Evolutionary conservation across 2,113 vertebrate genomes (phyloP), one percentile per base, ranked within the genome.

Genomic region (Anarrhichthys ocellatus): DNA sequence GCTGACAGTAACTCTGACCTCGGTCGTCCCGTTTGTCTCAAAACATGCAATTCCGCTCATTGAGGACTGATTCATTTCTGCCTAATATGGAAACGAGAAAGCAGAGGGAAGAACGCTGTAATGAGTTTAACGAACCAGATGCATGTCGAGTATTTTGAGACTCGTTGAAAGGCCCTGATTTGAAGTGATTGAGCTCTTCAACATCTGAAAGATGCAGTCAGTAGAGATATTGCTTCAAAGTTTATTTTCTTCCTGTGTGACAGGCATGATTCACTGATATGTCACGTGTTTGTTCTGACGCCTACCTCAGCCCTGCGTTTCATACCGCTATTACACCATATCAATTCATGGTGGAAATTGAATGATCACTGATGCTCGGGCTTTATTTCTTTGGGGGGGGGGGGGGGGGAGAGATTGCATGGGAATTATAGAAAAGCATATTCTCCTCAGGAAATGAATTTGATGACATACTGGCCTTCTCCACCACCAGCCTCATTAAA

Each of bases 41-140:
- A 88, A 87, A 88, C 40, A 56, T 74, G 70, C 80, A 20, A 56
- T 80, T 86, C 50, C 85, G 68, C 84, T 80, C 90, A 92, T 93
- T 91, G 88, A 92, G 87, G 71, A 70, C 85, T 79, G 82, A 92
- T 90, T 90, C 69, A 80, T 91, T 93, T 87, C 87, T 91, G 87
- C 90, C 86, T 89, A 93, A 90, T 87, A 86, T 78, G 76, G 82
- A 85, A 81, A 80, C 5, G 27, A 76, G 73, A 77, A 42, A 68
- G 63, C 68, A 5, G 66, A 81, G 54, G 52, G 56, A 78, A 77
- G 59, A 63, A 84, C 48, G 67, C 76, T 80, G 67, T 84, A 73
- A 90, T 83, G 79, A 84, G 81, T 91, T 90, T 92, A 94, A 94
- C 76, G 86, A 91, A 89, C 80, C 90, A 92, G 87, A 93, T 94